Percentiles rank a stretch among this genome's conserved stretches.
Conservation (phyloP, 2,888 invertebrate species). For the Drosophila fungiperda region DNA sequence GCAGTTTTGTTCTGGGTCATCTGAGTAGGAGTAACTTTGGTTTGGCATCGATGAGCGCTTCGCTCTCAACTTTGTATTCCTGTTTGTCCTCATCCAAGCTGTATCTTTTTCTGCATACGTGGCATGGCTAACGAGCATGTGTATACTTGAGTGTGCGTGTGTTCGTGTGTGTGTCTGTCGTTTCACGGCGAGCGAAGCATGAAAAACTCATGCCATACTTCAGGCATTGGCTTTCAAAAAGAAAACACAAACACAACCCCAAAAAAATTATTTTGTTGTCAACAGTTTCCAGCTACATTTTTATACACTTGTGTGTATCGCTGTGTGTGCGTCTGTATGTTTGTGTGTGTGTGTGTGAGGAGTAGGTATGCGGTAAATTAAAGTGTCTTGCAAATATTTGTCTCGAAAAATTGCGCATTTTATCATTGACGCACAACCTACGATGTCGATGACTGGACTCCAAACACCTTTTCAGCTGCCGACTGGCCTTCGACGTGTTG, state of each 20-base stretch:
- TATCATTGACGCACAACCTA: conserved; percentile 44
- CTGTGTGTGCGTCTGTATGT: conserved; percentile 7
- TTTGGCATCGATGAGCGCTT: conserved; percentile 32
- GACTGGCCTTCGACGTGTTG: conserved; percentile 56
- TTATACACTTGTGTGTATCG: conserved; percentile 17
- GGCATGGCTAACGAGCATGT: conserved; percentile 34
- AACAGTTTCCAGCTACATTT: conserved; percentile 49
- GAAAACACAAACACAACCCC: conserved; percentile 34
- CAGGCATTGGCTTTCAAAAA: conserved; percentile 20
- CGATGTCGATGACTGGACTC: conserved; percentile 9
- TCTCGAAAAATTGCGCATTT: conserved; percentile 47
- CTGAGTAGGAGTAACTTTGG: conserved; percentile 62
- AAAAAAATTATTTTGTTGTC: conserved; percentile 58
- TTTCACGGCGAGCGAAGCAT: conserved; percentile 72
- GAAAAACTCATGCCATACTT: conserved; percentile 51
- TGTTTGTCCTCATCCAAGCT: conserved; percentile 23
- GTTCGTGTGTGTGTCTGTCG: conserved; percentile 48
- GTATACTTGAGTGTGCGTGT: conserved; percentile 14
- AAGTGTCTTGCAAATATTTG: conserved; percentile 70
- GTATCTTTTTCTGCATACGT: conserved; percentile 60
- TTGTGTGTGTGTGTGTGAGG: neutral
- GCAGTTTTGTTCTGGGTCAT: conserved; percentile 62
- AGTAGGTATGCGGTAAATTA: conserved; percentile 41
- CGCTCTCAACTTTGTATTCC: conserved; percentile 1
- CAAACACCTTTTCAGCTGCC: conserved; percentile 18